These are phyloP conservation scores for Drosophila infuscata DNA, from an alignment of 2,888 invertebrate genomes.

Conservation along the genomic window DNA sequence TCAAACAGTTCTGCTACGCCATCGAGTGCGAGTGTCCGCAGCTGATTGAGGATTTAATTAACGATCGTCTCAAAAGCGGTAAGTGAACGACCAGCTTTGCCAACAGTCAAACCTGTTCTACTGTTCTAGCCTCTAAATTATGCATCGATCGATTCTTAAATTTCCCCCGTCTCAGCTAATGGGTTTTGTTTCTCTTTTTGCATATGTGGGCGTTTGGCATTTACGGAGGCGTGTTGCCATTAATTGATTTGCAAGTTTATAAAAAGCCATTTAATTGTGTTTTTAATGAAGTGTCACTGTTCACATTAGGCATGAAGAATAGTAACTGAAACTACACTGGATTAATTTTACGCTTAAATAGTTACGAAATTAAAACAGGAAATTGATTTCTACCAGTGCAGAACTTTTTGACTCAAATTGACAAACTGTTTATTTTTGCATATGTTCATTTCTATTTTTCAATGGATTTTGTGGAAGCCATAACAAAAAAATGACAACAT, in stretches of 20 bases:
- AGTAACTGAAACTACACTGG: background rate
- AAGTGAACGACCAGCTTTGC: conserved; percentile 63
- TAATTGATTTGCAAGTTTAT: conserved; percentile 42
- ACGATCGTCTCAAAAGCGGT: conserved; percentile 86
- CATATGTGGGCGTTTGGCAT: conserved; percentile 38
- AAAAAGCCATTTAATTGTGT: conserved; percentile 15
- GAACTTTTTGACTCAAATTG: background rate
- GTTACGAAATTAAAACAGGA: background rate
- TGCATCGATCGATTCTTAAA: conserved; percentile 66
- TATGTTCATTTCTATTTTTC: background rate
- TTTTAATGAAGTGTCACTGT: conserved; percentile 30
- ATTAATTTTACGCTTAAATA: background rate
- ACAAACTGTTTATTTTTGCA: background rate
- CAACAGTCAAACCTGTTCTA: conserved; percentile 54
- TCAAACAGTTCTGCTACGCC: conserved; percentile 88
- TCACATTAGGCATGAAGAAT: conserved; percentile 36
- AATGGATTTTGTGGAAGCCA: background rate
- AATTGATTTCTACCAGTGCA: background rate
- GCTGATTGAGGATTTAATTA: conserved; percentile 88
- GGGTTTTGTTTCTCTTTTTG: conserved; percentile 48
- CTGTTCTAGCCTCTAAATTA: conserved; percentile 70
- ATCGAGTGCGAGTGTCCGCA: conserved; percentile 88
- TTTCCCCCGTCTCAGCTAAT: conserved; percentile 62
- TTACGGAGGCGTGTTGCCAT: conserved; percentile 39
- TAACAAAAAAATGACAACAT: background rate